Evolutionary conservation across 2,797 vertebrate genomes (phyloP), one percentile per base, ranked within the genome.

Genomic region (Enteromius radiatus): DNA sequence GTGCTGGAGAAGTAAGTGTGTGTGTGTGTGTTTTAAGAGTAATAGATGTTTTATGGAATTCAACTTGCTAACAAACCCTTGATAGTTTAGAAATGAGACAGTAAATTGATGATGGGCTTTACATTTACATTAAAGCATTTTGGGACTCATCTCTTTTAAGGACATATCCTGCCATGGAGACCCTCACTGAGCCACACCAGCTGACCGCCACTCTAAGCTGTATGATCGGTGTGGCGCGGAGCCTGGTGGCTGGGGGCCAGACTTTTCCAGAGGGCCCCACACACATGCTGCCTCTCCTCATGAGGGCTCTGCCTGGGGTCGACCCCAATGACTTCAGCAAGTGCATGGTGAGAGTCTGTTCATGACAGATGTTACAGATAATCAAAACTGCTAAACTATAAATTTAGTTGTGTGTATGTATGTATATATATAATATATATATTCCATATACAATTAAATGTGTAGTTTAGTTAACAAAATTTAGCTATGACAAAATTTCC

Each of bases 311-410:
- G 89, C 98, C 98, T 23, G 98, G 98, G 11, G 96, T 99, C 76
- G 98, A 99, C 92, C 98, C 98, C 68, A 99, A 99, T 84, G 98
- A 99, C 93, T 99, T 99, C 90, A 98, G 97, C 94, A 99, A 99
- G 90, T 99, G 98, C 93, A 99, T 99, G 98, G 98, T 99, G 89
- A 87, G 95, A 45, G 7, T 76, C 33, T 80, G 76, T 54, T 63
- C 26, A 47, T n/a, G 45, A 3, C 9, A n/a, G 36, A 12, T 54
- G 33, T 49, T n/a, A 2, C 38, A 14, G 10, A 14, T 15, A 52
- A 54, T 63, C 26, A 63, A 63, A 59, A 54, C 52, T 52, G 49
- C 7, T 54, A 8, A 45, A 45, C 43, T 45, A 4, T 45, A 45
- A 12, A 45, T 45, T 45, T 14, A 45, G 3, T 45, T 43, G 3